These are phyloP conservation scores for Vanessa atalanta DNA, from an alignment of 1,140 invertebrate genomes.

Conservation along the genomic window DNA sequence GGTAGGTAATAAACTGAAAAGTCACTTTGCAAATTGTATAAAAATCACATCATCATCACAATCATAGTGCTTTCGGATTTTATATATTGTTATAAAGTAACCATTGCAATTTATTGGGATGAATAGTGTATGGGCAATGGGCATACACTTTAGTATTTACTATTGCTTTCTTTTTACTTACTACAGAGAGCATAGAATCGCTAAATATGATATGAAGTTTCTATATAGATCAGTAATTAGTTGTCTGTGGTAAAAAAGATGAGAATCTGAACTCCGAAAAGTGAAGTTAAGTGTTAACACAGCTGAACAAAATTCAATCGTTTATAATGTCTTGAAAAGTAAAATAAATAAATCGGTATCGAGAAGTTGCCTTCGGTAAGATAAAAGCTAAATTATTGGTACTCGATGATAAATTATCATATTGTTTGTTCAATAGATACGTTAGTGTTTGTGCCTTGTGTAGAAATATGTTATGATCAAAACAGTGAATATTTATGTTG, in stretches of 20 bases:
- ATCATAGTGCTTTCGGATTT: too few species aligned
- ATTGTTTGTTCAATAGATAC: conserved; percentile 39
- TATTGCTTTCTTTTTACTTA: too few species aligned
- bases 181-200: too few species aligned
- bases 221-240: too few species aligned
- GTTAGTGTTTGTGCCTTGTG: conserved; percentile 50
- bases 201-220: too few species aligned
- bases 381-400: conserved; percentile 35
- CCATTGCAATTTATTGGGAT: too few species aligned
- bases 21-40: too few species aligned
- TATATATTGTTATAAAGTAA: too few species aligned
- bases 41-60: too few species aligned
- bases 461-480: conserved; percentile 45
- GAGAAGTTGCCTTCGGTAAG: conserved; percentile 56
- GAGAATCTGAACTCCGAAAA: conserved; percentile 19
- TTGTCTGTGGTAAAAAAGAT: conserved; percentile 23
- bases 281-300: conserved; percentile 19
- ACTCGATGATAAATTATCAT: conserved; percentile 32
- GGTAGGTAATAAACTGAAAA: too few species aligned
- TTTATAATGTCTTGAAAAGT: conserved; percentile 62
- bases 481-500: conserved; percentile 55
- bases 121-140: too few species aligned
- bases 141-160: too few species aligned
- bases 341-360: conserved; percentile 50
- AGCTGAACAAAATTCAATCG: conserved; percentile 45